Evolutionary conservation across 2,888 invertebrate species (phyloP).

Genomic region (Lysandra coridon): DNA sequence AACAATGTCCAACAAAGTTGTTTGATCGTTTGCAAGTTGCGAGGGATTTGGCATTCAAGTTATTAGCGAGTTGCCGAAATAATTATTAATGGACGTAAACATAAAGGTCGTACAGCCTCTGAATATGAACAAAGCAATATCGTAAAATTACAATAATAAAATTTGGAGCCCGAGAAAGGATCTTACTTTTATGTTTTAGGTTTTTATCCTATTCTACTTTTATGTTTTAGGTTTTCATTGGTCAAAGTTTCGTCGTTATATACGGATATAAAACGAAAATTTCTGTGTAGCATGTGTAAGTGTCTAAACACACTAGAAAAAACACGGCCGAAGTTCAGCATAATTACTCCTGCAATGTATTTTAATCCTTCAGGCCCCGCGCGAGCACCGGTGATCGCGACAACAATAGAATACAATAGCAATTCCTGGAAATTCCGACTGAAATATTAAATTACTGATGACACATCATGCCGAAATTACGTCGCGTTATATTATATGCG

Average conservation of each 20-base stretch:
- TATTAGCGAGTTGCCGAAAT: conserved; percentile 1
- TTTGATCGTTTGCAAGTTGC: conserved; percentile 19
- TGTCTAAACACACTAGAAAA: too few species aligned
- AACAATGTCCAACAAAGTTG: conserved; percentile 17
- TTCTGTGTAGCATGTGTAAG: neutral
- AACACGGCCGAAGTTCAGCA: too few species aligned
- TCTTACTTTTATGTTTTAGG: neutral
- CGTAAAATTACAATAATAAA: neutral
- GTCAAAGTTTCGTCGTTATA: neutral
- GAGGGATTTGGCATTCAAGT: neutral
- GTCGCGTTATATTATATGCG: too few species aligned
- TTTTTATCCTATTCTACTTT: neutral
- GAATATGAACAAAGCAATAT: neutral
- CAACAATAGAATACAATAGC: too few species aligned
- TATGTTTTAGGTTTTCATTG: neutral
- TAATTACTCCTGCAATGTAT: too few species aligned
- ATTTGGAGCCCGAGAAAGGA: neutral
- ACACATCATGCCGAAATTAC: too few species aligned
- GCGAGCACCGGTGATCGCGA: too few species aligned
- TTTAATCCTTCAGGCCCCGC: too few species aligned
- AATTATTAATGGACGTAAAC: conserved; percentile 3
- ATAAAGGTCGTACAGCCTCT: neutral
- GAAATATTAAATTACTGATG: too few species aligned
- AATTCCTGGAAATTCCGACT: too few species aligned
- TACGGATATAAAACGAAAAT: neutral